A percentile compares a stretch with the other conserved stretches of the same genome.
Evolutionary conservation across 2,888 invertebrate genomes (phyloP).

Genomic region (Deladenus siricidicola): DNA sequence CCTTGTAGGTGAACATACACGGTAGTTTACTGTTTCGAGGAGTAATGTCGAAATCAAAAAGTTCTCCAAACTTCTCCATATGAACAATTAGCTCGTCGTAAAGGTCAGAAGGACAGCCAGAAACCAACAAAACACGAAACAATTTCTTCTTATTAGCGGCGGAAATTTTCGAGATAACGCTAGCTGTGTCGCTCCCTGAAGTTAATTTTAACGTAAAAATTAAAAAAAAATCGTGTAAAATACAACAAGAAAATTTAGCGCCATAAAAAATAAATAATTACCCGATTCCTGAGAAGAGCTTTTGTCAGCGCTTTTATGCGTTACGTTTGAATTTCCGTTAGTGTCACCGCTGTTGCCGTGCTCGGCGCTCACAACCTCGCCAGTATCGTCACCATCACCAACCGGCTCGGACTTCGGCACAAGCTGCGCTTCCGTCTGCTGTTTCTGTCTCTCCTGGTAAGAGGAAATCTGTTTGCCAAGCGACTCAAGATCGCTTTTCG

Average conservation of each 20-base stretch:
- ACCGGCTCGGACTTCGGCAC: neutral
- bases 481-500: slow-evolving; percentile 63
- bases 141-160: neutral
- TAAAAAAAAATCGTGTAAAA: too few species aligned
- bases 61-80: slow-evolving; percentile 23
- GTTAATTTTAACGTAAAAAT: too few species aligned
- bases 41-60: slow-evolving; percentile 20
- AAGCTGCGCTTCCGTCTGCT: slow-evolving; percentile 1
- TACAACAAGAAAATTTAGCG: too few species aligned
- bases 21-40: slow-evolving; percentile 3
- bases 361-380: neutral
- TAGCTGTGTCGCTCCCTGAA: too few species aligned
- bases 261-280: too few species aligned
- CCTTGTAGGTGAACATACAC: slow-evolving; percentile 17
- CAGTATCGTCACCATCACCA: neutral
- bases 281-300: too few species aligned
- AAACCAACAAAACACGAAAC: slow-evolving; percentile 16
- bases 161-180: slow-evolving; percentile 2
- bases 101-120: slow-evolving; percentile 12
- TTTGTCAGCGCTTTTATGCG: too few species aligned
- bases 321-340: too few species aligned
- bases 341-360: too few species aligned
- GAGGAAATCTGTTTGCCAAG: slow-evolving; percentile 7
- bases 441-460: neutral
- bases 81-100: slow-evolving; percentile 22